phyloP scores from a whole-genome alignment of 2,797 vertebrate species.

The Phylloscopus collybita region DNA sequence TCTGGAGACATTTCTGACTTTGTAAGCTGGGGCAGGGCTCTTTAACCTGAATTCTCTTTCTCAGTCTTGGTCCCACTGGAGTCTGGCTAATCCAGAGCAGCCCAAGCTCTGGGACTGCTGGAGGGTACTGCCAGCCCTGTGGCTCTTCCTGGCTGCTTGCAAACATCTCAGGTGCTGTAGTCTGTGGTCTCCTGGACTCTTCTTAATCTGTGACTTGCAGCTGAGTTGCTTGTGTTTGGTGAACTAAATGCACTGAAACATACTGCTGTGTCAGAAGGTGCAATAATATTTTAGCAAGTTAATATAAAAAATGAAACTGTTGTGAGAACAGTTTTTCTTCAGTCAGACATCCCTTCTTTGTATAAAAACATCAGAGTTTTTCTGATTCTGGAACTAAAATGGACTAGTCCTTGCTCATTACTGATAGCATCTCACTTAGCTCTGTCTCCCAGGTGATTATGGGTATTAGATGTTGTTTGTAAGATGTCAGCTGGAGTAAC shows the following conservation, averaged over 20 bases:
- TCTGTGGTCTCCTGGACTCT: not conserved
- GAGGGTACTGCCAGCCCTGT: not conserved
- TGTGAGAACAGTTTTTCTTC: not conserved
- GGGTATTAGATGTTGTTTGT: not conserved
- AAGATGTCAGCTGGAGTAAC: not conserved
- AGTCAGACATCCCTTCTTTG: not conserved
- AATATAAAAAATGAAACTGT: not conserved
- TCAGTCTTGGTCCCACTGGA: not conserved
- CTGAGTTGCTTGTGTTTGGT: not conserved
- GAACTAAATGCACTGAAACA: not conserved
- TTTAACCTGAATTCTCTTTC: not conserved
- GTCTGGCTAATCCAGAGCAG: not conserved
- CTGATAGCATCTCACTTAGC: not conserved
- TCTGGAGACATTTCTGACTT: not conserved
- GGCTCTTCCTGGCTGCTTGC: not conserved
- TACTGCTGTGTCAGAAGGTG: not conserved
- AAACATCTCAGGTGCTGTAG: not conserved
- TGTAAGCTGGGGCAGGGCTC: not conserved
- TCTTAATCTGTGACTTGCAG: not conserved
- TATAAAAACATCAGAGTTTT: not conserved
- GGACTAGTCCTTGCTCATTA: not conserved
- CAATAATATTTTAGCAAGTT: not conserved
- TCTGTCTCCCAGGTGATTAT: not conserved
- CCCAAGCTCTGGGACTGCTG: not conserved
- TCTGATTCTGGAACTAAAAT: conserved; percentile 25